A percentile compares a stretch with the other conserved stretches of the same genome.
Evolutionary conservation across 1,140 invertebrate species (phyloP).

Genomic region (Bombus pascuorum): DNA sequence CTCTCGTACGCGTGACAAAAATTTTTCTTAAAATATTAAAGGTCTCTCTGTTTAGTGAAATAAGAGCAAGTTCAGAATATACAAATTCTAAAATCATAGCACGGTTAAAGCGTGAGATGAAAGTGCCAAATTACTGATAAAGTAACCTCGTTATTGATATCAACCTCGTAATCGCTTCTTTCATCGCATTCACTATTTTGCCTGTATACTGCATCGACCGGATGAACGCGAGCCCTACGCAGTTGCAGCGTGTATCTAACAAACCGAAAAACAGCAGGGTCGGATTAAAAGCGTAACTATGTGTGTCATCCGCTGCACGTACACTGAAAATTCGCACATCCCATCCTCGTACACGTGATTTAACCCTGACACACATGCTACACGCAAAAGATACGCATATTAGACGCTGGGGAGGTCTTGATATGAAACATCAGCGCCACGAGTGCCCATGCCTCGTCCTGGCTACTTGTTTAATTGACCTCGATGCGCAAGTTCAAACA

Average conservation of each 20-base stretch:
- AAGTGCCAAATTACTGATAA: not conserved
- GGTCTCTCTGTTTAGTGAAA: too few relatives aligned
- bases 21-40: too few relatives aligned
- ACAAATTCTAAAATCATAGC: too few relatives aligned
- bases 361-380: conserved; percentile 50
- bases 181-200: not conserved
- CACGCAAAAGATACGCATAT: not conserved
- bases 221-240: not conserved
- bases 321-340: not conserved
- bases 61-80: too few relatives aligned
- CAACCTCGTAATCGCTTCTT: not conserved
- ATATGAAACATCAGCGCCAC: not conserved
- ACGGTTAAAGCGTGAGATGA: too few relatives aligned
- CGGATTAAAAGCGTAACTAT: conserved; percentile 3
- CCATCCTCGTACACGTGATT: conserved; percentile 1
- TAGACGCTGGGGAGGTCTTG: not conserved
- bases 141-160: not conserved
- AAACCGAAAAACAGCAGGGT: conserved; percentile 1
- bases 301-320: not conserved
- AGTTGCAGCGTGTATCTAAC: not conserved
- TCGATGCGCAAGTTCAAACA: conserved; percentile 35
- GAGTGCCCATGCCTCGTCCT: not conserved
- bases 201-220: too few relatives aligned
- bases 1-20: not conserved
- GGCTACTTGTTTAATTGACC: conserved; percentile 53